A percentile compares a stretch with the other conserved stretches of the same genome.
These are phyloP conservation scores for Heliconius erato DNA, from an alignment of 2,888 invertebrate species.

Conservation along the genomic window DNA sequence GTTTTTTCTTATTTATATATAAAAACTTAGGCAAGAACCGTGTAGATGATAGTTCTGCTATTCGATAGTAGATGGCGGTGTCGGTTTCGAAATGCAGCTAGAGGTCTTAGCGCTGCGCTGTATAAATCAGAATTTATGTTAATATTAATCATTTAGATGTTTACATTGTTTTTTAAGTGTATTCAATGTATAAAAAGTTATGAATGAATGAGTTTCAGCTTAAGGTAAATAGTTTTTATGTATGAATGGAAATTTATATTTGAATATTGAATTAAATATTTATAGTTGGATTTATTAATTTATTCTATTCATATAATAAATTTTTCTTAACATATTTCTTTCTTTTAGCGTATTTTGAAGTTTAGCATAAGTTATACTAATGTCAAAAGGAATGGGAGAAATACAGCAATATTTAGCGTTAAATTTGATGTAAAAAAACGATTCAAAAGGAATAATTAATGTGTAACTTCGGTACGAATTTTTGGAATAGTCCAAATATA, in stretches of 20 bases:
- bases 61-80: slow-evolving; percentile 76
- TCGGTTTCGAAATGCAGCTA: slow-evolving; percentile 43
- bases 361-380: not conserved
- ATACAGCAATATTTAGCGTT: not conserved
- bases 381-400: too few relatives aligned
- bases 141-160: slow-evolving; percentile 1
- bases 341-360: too few relatives aligned
- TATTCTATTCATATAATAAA: not conserved
- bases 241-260: not conserved
- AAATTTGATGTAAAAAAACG: not conserved
- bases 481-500: too few relatives aligned
- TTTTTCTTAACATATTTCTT: too few relatives aligned
- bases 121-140: slow-evolving; percentile 15
- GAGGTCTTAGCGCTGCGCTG: slow-evolving; percentile 56
- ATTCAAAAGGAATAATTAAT: not conserved
- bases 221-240: not conserved
- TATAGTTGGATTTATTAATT: not conserved
- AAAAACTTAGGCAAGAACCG: slow-evolving; percentile 60
- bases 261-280: not conserved
- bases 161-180: not conserved
- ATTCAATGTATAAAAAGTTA: not conserved
- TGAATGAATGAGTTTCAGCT: not conserved
- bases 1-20: not conserved
- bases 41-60: slow-evolving; percentile 66
- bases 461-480: too few relatives aligned